A percentile compares a stretch with the other conserved stretches of the same genome.
phyloP scores from a whole-genome alignment of 2,888 invertebrate species.

The Zhuqinia jingwanae region DNA sequence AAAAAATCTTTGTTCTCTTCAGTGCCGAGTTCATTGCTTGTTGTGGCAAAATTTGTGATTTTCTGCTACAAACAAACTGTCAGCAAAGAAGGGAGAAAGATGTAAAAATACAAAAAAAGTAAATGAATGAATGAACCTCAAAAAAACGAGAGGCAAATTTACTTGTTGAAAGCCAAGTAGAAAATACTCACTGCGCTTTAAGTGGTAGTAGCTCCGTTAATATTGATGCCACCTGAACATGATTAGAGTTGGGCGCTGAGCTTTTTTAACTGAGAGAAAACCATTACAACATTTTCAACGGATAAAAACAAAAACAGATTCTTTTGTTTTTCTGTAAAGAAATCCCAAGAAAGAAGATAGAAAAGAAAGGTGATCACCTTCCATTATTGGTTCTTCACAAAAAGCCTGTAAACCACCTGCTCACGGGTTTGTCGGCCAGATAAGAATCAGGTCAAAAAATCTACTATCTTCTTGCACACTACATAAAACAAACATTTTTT shows the following conservation, averaged over 20 bases:
- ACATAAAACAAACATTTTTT: neutral
- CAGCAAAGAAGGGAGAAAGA: neutral
- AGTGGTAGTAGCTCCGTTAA: neutral
- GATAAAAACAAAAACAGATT: conserved; percentile 28
- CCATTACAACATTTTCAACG: conserved; percentile 44
- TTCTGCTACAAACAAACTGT: conserved; percentile 26
- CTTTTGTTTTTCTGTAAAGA: conserved; percentile 33
- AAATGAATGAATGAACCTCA: conserved; percentile 19
- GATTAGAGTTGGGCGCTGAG: conserved; percentile 34
- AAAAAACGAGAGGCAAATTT: neutral
- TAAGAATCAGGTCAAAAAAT: conserved; percentile 75
- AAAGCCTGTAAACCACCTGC: conserved; percentile 9
- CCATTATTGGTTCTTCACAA: too few relatives aligned
- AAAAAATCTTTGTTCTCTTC: too few relatives aligned
- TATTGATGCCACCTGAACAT: conserved; percentile 42
- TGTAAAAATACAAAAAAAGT: conserved; percentile 9
- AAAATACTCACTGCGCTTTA: neutral
- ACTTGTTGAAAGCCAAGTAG: conserved; percentile 13
- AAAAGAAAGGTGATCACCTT: conserved; percentile 15
- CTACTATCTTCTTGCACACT: conserved; percentile 64
- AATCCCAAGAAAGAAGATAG: neutral
- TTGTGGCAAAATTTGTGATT: too few relatives aligned
- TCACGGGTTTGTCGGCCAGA: conserved; percentile 63
- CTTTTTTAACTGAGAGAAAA: conserved; percentile 36
- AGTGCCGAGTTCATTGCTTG: too few relatives aligned